Percentiles rank a stretch among this genome's conserved stretches.
phyloP scores from a whole-genome alignment of 2,113 vertebrate genomes.

The Anhinga rufa region DNA sequence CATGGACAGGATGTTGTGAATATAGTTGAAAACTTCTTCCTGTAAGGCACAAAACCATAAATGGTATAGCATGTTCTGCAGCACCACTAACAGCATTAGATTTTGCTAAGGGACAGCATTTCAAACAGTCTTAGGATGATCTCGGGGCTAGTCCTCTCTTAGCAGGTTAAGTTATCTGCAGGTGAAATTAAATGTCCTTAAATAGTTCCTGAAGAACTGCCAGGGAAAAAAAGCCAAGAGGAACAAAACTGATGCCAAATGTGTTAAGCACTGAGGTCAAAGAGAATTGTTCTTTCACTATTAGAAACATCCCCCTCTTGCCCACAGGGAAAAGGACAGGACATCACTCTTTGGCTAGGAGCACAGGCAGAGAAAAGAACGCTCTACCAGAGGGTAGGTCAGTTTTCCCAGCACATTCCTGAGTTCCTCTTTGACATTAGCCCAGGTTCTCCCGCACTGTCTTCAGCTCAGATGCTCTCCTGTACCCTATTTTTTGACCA shows the following conservation, averaged over 20 bases:
- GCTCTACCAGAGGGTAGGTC: not conserved
- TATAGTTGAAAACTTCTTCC: slow-evolving; percentile 92
- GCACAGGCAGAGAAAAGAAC: not conserved
- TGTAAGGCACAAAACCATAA: slow-evolving; percentile 53
- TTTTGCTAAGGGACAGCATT: not conserved
- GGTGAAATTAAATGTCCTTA: not conserved
- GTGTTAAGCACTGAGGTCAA: not conserved
- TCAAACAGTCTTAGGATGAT: not conserved
- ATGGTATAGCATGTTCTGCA: not conserved
- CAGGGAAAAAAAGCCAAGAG: not conserved
- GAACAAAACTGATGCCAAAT: not conserved
- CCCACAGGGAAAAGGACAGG: not conserved
- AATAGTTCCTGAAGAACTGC: not conserved
- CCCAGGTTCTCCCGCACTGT: not conserved
- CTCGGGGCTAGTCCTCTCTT: not conserved
- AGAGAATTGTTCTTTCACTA: not conserved
- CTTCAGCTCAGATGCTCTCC: not conserved
- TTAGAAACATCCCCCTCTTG: not conserved
- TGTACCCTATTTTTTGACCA: not conserved
- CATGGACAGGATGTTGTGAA: slow-evolving; percentile 93
- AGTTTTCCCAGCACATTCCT: not conserved
- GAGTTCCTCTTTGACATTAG: not conserved
- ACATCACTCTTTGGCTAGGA: not conserved
- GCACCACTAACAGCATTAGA: not conserved
- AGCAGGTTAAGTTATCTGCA: not conserved